Evolutionary conservation across 1,140 invertebrate species (phyloP).

Genomic region (Zaprionus tsacasi): DNA sequence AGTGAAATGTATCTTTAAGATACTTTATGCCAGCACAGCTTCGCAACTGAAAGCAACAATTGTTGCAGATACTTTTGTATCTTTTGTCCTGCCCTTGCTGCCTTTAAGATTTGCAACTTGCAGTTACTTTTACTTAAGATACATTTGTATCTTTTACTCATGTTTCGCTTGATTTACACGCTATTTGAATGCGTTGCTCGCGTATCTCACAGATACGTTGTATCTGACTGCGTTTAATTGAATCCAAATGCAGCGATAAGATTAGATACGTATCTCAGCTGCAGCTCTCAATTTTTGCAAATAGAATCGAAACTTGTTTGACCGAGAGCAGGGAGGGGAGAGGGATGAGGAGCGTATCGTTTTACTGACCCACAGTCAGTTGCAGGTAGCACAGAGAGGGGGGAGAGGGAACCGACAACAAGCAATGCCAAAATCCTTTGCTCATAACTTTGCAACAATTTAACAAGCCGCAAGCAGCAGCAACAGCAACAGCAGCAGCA

Average conservation of each 20-base stretch:
- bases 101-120: no score
- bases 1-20: no score
- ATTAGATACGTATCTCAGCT: constrained; percentile 2
- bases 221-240: not conserved
- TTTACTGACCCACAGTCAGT: constrained; percentile 46
- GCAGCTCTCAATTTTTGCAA: constrained; percentile 9
- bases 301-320: constrained; percentile 6
- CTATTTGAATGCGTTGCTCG: not conserved
- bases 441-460: constrained; percentile 74
- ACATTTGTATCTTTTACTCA: not conserved
- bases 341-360: not conserved
- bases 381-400: constrained; percentile 7
- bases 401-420: constrained; percentile 8
- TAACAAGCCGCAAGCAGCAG: constrained; percentile 56
- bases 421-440: constrained; percentile 40
- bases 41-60: no score
- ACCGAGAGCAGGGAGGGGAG: no score
- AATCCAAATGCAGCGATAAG: not conserved
- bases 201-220: not conserved
- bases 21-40: no score
- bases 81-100: not conserved
- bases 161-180: not conserved
- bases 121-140: not conserved
- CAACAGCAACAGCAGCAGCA: not conserved
- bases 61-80: not conserved